Conservation (phyloP, 2,888 invertebrate genomes). For the Anthophora plumipes region DNA sequence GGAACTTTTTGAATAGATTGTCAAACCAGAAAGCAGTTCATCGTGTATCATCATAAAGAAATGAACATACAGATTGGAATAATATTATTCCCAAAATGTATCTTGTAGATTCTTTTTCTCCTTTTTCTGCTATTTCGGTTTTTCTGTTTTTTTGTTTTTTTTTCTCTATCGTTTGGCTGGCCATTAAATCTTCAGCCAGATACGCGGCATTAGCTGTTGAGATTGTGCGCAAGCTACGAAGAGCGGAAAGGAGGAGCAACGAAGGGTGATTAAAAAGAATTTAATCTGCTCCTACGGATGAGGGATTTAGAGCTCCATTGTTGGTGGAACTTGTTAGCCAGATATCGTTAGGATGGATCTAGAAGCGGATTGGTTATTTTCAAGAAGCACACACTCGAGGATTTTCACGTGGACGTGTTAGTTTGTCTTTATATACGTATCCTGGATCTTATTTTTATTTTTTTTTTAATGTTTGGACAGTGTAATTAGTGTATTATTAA, state of each 20-base stretch:
- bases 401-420: not conserved
- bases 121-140: not conserved
- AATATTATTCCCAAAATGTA: not conserved
- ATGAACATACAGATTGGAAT: not conserved
- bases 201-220: constrained; percentile 16
- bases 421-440: not conserved
- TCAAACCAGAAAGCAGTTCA: no score
- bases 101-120: not conserved
- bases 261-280: constrained; percentile 39
- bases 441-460: not conserved
- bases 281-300: constrained; percentile 35
- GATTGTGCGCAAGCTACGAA: not conserved
- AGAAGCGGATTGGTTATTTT: constrained; percentile 10
- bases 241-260: not conserved
- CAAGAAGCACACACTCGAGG: not conserved
- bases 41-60: not conserved
- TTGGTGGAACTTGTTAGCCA: constrained; percentile 39
- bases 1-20: no score
- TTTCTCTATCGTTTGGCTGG: not conserved
- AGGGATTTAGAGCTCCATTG: constrained; percentile 24
- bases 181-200: constrained; percentile 19
- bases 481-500: no score
- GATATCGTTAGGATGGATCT: constrained; percentile 17
- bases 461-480: no score
- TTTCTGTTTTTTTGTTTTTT: not conserved